Evolutionary conservation across 2,888 invertebrate species (phyloP).

Genomic region (Apamea anceps): DNA sequence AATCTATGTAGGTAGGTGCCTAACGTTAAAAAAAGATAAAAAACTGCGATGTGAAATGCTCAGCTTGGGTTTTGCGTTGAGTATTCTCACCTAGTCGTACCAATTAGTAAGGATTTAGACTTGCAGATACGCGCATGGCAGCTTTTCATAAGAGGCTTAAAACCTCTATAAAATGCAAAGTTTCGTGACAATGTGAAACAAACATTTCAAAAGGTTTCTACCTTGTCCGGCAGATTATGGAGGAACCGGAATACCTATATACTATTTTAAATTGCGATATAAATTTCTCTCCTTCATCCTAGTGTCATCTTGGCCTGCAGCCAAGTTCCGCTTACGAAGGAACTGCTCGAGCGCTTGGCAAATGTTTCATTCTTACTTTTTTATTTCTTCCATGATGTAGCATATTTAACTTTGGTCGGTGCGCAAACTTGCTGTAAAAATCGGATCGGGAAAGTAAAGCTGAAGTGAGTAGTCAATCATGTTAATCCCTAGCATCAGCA

Average conservation of each 20-base stretch:
- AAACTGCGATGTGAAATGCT: neutral
- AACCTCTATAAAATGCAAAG: neutral
- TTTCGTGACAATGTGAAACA: neutral
- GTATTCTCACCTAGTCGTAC: neutral
- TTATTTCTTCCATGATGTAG: constrained; percentile 17
- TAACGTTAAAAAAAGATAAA: neutral
- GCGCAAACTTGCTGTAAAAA: neutral
- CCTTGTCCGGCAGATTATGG: neutral
- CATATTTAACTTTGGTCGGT: neutral
- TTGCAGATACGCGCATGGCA: neutral
- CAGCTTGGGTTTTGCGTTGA: neutral
- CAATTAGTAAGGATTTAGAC: constrained; percentile 16
- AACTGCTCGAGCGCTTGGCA: constrained; percentile 28
- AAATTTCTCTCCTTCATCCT: constrained; percentile 32
- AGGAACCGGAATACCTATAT: constrained; percentile 21
- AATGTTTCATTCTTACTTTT: constrained; percentile 26
- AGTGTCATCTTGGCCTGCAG: constrained; percentile 40
- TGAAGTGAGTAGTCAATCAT: neutral
- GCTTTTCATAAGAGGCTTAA: neutral
- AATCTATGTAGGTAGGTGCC: too few species aligned
- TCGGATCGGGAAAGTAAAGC: neutral
- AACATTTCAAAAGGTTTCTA: neutral
- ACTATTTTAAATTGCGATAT: constrained; percentile 8
- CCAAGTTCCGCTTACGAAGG: constrained; percentile 51
- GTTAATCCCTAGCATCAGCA: neutral